A percentile compares a stretch with the other conserved stretches of the same genome.
These are phyloP conservation scores for Ethmia dodecea DNA, from an alignment of 2,888 invertebrate genomes.

Conservation along the genomic window DNA sequence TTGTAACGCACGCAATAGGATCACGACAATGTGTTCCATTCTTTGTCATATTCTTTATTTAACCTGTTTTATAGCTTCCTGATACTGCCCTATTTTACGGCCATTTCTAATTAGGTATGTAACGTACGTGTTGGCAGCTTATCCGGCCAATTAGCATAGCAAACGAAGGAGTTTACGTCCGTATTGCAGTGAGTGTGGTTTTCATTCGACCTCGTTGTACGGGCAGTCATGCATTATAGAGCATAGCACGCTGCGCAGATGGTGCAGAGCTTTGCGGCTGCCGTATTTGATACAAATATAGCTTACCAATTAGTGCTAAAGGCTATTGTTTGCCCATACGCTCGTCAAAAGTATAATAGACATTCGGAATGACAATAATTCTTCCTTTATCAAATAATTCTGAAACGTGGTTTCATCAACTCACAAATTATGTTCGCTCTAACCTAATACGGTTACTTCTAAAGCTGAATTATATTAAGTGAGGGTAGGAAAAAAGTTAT, in stretches of 20 bases:
- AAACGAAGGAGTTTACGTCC: constrained; percentile 43
- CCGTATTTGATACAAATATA: constrained; percentile 12
- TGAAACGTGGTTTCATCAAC: too few species aligned
- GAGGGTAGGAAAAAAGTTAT: too few species aligned
- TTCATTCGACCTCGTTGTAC: constrained; percentile 40
- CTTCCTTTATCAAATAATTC: too few species aligned
- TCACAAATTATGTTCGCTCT: too few species aligned
- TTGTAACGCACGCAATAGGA: constrained; percentile 28
- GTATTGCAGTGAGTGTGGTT: constrained; percentile 35
- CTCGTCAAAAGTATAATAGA: too few species aligned
- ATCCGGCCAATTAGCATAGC: constrained; percentile 57
- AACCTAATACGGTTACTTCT: too few species aligned
- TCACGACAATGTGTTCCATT: constrained; percentile 12
- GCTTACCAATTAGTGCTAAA: too few species aligned
- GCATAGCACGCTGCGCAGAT: constrained; percentile 27
- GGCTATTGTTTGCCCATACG: background rate
- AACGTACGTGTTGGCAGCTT: constrained; percentile 39
- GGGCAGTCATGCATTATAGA: constrained; percentile 38
- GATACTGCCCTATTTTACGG: constrained; percentile 22
- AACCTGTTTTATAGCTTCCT: constrained; percentile 8
- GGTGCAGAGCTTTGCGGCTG: constrained; percentile 23
- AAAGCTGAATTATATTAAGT: too few species aligned
- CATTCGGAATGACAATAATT: too few species aligned
- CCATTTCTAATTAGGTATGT: constrained; percentile 40
- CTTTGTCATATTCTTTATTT: constrained; percentile 4